Conservation (phyloP, 2,888 invertebrate genomes). For the Sepiola atlantica region DNA sequence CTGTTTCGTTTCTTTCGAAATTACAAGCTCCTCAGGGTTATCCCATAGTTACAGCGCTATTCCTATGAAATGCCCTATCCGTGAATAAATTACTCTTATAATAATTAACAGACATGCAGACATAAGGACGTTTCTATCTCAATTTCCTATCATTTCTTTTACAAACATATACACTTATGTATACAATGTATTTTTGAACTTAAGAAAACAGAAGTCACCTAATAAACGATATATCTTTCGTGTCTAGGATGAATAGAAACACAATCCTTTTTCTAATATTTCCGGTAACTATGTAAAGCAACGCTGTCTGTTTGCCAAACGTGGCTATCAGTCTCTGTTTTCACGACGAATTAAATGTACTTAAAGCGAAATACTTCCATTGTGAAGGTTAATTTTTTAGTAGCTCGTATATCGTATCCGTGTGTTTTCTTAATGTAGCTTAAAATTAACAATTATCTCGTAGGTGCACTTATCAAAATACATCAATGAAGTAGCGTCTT, state of each 20-base stretch:
- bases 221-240: neutral
- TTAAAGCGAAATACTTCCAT: neutral
- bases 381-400: neutral
- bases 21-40: no score
- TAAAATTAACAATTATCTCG: neutral
- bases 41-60: no score
- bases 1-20: no score
- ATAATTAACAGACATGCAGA: neutral
- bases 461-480: neutral
- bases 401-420: neutral
- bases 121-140: neutral
- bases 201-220: neutral
- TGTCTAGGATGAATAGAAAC: neutral
- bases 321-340: neutral
- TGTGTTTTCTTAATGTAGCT: neutral
- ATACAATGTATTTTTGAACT: no score
- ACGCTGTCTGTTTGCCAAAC: neutral
- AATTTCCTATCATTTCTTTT: no score
- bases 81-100: neutral
- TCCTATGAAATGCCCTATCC: no score
- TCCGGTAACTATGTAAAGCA: neutral
- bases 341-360: neutral
- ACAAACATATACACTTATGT: neutral
- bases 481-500: neutral
- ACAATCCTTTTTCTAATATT: neutral